Percentiles rank a stretch among this genome's conserved stretches.
These are phyloP conservation scores for Mobula hypostoma DNA, from an alignment of 2,113 vertebrate species.

Conservation along the genomic window DNA sequence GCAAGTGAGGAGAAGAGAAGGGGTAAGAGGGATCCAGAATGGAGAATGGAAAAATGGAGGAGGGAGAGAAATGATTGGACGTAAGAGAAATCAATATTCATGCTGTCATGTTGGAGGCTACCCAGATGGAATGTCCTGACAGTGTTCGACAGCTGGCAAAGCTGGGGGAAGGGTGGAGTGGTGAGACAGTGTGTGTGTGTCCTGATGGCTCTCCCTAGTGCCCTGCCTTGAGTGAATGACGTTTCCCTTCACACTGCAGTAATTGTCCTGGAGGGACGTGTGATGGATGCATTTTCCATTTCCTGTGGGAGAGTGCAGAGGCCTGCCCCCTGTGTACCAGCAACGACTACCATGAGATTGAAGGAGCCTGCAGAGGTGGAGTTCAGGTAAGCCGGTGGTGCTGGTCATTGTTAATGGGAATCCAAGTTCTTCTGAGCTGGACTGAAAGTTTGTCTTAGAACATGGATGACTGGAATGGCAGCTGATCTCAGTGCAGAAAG, in stretches of 20 bases:
- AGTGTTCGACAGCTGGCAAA: no score
- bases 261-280: slow-evolving; percentile 86
- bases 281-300: slow-evolving; percentile 84
- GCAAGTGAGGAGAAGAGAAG: no score
- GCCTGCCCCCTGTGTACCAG: slow-evolving; percentile 86
- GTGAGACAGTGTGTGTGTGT: not conserved
- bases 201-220: not conserved
- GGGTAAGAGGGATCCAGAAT: no score
- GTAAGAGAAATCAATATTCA: no score
- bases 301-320: slow-evolving; percentile 86
- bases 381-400: slow-evolving; percentile 65
- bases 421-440: not conserved
- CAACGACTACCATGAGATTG: slow-evolving; percentile 82
- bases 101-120: no score
- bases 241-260: slow-evolving; percentile 50
- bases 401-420: not conserved
- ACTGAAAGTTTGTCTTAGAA: no score
- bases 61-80: no score
- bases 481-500: no score
- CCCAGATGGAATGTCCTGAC: no score
- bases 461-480: no score
- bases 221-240: not conserved
- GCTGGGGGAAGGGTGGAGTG: no score
- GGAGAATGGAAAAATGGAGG: no score
- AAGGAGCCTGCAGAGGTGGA: slow-evolving; percentile 82